phyloP scores from a whole-genome alignment of 2,888 invertebrate species.

The Hecatera dysodea region DNA sequence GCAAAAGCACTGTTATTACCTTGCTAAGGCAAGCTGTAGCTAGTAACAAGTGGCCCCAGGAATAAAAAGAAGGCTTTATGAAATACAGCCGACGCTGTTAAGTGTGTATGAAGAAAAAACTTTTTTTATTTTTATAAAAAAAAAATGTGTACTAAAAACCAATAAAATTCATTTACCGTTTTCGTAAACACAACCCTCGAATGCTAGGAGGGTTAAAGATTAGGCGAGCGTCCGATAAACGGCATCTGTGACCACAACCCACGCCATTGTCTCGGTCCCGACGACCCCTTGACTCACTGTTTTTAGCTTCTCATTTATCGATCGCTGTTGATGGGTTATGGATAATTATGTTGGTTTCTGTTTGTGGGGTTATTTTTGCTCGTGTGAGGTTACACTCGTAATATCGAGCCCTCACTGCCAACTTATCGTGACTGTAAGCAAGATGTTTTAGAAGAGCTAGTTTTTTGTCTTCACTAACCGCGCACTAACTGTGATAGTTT shows the following conservation, averaged over 20 bases:
- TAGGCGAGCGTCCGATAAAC: conserved; percentile 83
- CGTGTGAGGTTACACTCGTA: neutral
- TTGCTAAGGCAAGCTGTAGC: no score
- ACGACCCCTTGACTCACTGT: conserved; percentile 74
- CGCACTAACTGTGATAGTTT: no score
- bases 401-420: no score
- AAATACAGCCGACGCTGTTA: neutral
- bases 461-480: no score
- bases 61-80: no score
- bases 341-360: conserved; percentile 58
- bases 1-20: neutral
- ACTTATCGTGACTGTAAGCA: no score
- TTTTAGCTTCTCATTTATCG: conserved; percentile 71
- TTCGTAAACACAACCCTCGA: conserved; percentile 61
- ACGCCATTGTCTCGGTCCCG: conserved; percentile 75
- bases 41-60: no score
- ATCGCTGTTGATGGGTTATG: conserved; percentile 66
- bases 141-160: conserved; percentile 20
- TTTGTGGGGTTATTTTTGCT: conserved; percentile 14
- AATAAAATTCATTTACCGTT: conserved; percentile 60
- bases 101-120: neutral
- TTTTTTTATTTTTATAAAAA: neutral
- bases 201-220: conserved; percentile 75
- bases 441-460: no score
- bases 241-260: conserved; percentile 87